A percentile compares a stretch with the other conserved stretches of the same genome.
These are phyloP conservation scores for Subacronicta megacephala DNA, from an alignment of 2,888 invertebrate genomes.

Conservation along the genomic window DNA sequence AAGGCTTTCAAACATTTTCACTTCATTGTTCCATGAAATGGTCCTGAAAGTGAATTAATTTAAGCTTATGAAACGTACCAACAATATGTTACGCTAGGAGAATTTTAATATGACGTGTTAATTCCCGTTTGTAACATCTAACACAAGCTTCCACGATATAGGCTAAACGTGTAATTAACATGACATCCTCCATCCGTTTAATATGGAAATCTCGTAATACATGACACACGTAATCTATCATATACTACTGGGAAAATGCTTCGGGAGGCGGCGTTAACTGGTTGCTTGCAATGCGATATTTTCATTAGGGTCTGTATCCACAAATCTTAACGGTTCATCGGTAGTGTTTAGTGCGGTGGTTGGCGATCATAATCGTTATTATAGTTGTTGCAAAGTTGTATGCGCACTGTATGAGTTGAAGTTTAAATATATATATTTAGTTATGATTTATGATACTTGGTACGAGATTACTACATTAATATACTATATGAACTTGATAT, in stretches of 20 bases:
- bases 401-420: too few species aligned
- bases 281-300: conserved; percentile 37
- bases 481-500: too few species aligned
- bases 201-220: conserved; percentile 70
- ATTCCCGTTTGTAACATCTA: conserved; percentile 28
- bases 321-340: conserved; percentile 15
- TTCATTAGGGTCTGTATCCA: conserved; percentile 37
- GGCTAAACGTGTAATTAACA: conserved; percentile 59
- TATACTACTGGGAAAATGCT: conserved; percentile 63
- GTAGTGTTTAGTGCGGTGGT: background rate
- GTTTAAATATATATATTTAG: too few species aligned
- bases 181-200: conserved; percentile 61
- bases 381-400: too few species aligned
- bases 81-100: conserved; percentile 14
- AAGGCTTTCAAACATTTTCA: background rate
- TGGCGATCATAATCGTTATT: background rate
- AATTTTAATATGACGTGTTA: conserved; percentile 46
- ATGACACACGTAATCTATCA: conserved; percentile 68
- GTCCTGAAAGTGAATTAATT: conserved; percentile 31
- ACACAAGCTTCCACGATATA: conserved; percentile 39
- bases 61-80: conserved; percentile 6
- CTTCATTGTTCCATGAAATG: background rate
- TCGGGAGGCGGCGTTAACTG: conserved; percentile 19
- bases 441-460: too few species aligned
- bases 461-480: too few species aligned